These are phyloP conservation scores for Pantherophis vulpinus DNA, from an alignment of 2,797 vertebrate genomes.

Conservation along the genomic window DNA sequence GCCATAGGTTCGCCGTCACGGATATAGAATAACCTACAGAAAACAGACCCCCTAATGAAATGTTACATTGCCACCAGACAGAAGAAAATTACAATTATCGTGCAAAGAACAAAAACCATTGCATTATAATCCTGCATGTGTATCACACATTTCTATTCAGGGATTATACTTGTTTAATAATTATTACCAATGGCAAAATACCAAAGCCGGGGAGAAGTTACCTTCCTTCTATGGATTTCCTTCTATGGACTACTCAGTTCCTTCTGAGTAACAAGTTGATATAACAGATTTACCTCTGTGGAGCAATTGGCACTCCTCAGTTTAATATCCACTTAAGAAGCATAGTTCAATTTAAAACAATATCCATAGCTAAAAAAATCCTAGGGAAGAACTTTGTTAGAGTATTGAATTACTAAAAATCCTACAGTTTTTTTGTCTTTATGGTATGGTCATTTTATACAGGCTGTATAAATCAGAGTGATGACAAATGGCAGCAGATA, in stretches of 20 bases:
- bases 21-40: constrained; percentile 45
- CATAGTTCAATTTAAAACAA: constrained; percentile 22
- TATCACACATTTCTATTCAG: constrained; percentile 63
- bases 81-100: constrained; percentile 68
- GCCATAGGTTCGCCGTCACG: no score
- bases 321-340: neutral
- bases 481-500: neutral
- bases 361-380: constrained; percentile 46
- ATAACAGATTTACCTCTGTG: neutral
- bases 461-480: neutral
- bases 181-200: neutral
- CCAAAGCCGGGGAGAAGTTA: neutral
- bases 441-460: neutral
- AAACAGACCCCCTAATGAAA: constrained; percentile 64
- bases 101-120: constrained; percentile 41
- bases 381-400: constrained; percentile 40
- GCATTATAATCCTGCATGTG: constrained; percentile 48
- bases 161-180: constrained; percentile 45
- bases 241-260: constrained; percentile 14
- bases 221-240: constrained; percentile 22
- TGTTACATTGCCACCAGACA: constrained; percentile 66
- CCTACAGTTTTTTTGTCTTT: neutral
- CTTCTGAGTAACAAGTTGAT: neutral
- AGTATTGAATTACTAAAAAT: neutral
- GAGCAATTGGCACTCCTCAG: neutral